phyloP scores from a whole-genome alignment of 1,140 invertebrate species.

The Propsilocerus akamusi region DNA sequence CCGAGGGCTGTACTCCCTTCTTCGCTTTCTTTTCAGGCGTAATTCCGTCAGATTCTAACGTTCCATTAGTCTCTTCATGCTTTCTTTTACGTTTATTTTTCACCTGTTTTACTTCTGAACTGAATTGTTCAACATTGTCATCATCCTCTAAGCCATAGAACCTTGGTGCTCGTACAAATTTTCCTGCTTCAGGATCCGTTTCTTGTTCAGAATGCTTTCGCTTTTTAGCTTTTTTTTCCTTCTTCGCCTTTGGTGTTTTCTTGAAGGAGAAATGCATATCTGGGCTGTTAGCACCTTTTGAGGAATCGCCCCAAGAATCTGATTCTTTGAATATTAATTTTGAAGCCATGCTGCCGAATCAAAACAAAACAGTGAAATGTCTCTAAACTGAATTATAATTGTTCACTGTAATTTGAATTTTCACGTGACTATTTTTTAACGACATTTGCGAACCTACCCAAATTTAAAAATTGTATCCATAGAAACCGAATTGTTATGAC shows the following conservation, averaged over 20 bases:
- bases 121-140: slow-evolving; percentile 6
- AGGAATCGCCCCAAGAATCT: neutral
- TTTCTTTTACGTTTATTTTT: slow-evolving; percentile 11
- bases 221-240: neutral
- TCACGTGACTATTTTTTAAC: too few species aligned
- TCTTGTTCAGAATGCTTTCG: neutral
- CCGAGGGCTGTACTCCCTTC: slow-evolving; percentile 1
- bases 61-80: slow-evolving; percentile 11
- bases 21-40: slow-evolving; percentile 6
- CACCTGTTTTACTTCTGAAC: slow-evolving; percentile 4
- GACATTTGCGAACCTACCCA: too few species aligned
- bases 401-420: too few species aligned
- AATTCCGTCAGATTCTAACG: slow-evolving; percentile 5
- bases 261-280: neutral
- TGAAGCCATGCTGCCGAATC: too few species aligned
- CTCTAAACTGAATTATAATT: too few species aligned
- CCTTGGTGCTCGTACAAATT: slow-evolving; percentile 20
- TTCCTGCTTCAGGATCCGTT: neutral
- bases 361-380: too few species aligned
- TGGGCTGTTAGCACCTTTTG: neutral
- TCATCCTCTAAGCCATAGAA: neutral
- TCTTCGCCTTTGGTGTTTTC: neutral
- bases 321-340: neutral
- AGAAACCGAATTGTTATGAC: too few species aligned
- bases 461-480: too few species aligned